Evolutionary conservation across 1,140 invertebrate species (phyloP).

Genomic region (Samia ricini): DNA sequence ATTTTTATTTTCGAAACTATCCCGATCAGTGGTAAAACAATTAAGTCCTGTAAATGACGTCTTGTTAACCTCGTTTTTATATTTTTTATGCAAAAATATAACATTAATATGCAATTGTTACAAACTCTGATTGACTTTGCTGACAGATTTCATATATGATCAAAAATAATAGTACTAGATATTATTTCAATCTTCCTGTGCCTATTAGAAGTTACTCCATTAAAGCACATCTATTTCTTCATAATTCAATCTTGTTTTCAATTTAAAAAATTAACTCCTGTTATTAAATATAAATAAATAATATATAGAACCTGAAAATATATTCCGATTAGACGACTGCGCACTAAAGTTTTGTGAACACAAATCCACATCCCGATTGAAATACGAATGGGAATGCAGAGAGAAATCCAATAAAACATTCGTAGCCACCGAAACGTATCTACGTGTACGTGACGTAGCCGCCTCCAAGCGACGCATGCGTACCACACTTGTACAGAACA

Average conservation of each 20-base stretch:
- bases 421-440: slow-evolving; percentile 61
- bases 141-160: no score
- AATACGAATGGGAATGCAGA: slow-evolving; percentile 69
- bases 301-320: neutral
- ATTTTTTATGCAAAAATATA: no score
- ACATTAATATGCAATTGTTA: no score
- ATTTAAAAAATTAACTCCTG: no score
- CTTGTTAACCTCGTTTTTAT: no score
- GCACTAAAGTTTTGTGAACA: slow-evolving; percentile 39
- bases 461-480: slow-evolving; percentile 65
- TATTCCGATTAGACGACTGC: slow-evolving; percentile 40
- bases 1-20: neutral
- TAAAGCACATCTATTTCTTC: no score
- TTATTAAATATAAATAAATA: neutral
- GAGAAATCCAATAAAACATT: slow-evolving; percentile 73
- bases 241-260: no score
- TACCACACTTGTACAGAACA: slow-evolving; percentile 59
- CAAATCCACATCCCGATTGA: slow-evolving; percentile 59
- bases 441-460: slow-evolving; percentile 72
- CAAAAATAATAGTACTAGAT: no score
- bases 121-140: no score
- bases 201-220: no score
- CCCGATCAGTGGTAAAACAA: neutral
- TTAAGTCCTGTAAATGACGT: no score
- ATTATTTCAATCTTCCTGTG: no score